Evolutionary conservation across 2,113 vertebrate genomes (phyloP).

Genomic region (Syrmaticus mikado): DNA sequence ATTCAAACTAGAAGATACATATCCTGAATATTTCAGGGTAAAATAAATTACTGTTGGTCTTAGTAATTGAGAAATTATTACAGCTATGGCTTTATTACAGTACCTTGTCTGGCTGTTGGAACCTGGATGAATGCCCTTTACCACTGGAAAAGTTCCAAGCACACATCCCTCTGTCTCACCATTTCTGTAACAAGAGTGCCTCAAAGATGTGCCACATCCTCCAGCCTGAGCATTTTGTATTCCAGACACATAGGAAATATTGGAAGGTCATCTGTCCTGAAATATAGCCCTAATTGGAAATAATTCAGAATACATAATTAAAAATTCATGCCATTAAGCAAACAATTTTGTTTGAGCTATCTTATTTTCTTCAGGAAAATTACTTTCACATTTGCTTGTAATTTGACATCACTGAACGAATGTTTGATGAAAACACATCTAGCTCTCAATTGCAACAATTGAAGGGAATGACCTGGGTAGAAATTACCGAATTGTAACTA

Average conservation of each 20-base stretch:
- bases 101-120: not conserved
- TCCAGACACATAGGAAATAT: not conserved
- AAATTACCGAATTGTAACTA: rapidly evolving
- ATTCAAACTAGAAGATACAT: not conserved
- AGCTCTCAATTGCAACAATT: not conserved
- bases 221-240: not conserved
- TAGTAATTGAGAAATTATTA: not conserved
- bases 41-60: not conserved
- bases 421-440: not conserved
- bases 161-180: not conserved
- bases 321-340: constrained; percentile 38
- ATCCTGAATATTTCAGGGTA: not conserved
- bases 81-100: not conserved
- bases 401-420: not conserved
- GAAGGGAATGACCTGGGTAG: not conserved
- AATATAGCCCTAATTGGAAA: not conserved
- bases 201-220: not conserved
- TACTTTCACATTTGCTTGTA: not conserved
- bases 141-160: not conserved
- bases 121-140: not conserved
- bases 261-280: not conserved
- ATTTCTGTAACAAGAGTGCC: not conserved
- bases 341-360: constrained; percentile 17
- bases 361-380: constrained; percentile 30
- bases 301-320: not conserved